Evolutionary conservation across 2,113 vertebrate species (phyloP), one percentile per base, ranked within the genome.

Genomic region (Edolisoma coerulescens): DNA sequence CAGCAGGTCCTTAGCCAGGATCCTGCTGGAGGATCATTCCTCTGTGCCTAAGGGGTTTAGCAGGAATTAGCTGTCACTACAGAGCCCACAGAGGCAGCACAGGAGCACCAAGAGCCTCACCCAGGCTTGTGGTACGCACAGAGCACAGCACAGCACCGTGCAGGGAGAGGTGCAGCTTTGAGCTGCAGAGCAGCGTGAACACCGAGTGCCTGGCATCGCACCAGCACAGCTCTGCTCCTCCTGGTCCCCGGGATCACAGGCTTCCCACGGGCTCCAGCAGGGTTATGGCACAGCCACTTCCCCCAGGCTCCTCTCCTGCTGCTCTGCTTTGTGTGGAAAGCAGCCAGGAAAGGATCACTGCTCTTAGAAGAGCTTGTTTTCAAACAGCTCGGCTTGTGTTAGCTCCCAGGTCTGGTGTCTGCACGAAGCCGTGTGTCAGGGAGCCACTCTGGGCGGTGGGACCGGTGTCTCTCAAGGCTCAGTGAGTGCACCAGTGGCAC

Each of bases 171-270:
- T 45, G 18, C 79, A 74, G 70, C 61, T 75, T 1, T 41, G 2
- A 73, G 49, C 23, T 77, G 87, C 37, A 77, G 54, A 81, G 57
- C 52, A 60, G 47, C 9, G 24, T 53, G 52, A 86, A 60, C 37
- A 26, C 24, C 0, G 0, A 9, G 52, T 8, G 4, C 30, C 2
- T 3, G 63, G 39, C 53, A 60, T 7, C 0, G 0, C 52, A 60
- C 16, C 6, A 7, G 19, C 41, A 68, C n/a, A 63, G n/a, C 32
- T 76, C 75, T 79, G 41, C 45, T 88, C 12, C 27, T 60, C 39
- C 65, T 76, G 35, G 7, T 65, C n/a, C 45, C 2, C 0, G 1
- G 24, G 44, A 47, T 59, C 61, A 39, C 30, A 28, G 42, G 16
- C 22, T 92, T 44, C 32, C 35, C 49, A 8, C 4, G 2, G 45